These are phyloP conservation scores for Dendrocincla fuliginosa DNA, from an alignment of 2,797 vertebrate species.

Conservation along the genomic window DNA sequence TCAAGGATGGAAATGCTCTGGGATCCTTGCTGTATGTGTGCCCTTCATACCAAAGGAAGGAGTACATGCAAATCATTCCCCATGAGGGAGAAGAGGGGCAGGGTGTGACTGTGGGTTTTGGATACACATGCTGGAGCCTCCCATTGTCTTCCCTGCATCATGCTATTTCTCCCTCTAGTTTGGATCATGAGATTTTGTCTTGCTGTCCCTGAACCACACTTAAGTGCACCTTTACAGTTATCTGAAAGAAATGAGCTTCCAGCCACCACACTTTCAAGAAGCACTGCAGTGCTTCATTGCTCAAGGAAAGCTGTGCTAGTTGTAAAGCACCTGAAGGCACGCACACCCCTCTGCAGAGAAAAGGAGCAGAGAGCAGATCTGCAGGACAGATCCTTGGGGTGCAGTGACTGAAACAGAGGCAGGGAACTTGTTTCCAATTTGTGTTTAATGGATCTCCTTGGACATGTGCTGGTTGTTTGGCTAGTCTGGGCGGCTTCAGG, in stretches of 20 bases:
- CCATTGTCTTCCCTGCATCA: neutral
- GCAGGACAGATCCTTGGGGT: neutral
- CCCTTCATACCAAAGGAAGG: neutral
- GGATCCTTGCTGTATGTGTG: neutral
- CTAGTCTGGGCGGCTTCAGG: neutral
- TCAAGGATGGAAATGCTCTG: neutral
- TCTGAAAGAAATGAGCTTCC: neutral
- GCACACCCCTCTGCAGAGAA: accelerated
- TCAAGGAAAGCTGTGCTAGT: neutral
- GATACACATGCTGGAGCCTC: neutral
- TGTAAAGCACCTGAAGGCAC: neutral
- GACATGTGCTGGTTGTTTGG: neutral
- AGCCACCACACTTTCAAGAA: neutral
- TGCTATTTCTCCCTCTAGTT: neutral
- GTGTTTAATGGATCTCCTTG: neutral
- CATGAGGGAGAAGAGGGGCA: accelerated
- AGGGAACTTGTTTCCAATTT: neutral
- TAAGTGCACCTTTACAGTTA: neutral
- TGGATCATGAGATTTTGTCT: neutral
- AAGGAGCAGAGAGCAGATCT: neutral
- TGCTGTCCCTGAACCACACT: neutral
- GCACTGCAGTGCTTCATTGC: neutral
- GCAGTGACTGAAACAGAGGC: neutral
- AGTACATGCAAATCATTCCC: neutral
- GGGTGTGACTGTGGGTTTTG: neutral